Base-by-base conservation (phyloP, 1,140 invertebrate species). In the Lepidurus apus region DNA sequence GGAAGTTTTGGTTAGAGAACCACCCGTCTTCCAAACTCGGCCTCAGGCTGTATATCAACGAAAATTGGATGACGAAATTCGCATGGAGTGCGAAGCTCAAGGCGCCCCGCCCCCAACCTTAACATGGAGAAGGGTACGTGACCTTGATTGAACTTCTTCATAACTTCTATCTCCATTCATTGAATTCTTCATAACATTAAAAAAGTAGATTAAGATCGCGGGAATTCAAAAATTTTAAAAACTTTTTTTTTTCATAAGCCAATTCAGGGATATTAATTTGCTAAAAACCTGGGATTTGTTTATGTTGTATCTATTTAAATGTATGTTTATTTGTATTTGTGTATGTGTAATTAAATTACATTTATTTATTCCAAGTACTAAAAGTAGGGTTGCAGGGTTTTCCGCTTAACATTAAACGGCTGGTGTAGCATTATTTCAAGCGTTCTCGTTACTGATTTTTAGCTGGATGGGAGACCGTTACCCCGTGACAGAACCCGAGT, bases 1-100 rank as follows among this genome's bases (percentile, higher is more conserved):
- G 92, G 95, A 98, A 86, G 95, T 98, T n/a, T 87, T 97, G 81
- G 96, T 98, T 6, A 89, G 94, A 83, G 97, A 95, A 85, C 94
- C 94, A 17, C 94, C 94, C 1, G 89, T 91, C 17, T 95, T 96
- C 83, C 93, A 91, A 1, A 86, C 94, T 5, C 92, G 94, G 84
- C 94, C 94, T 1, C 92, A 95, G 83, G 88, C 90, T 21, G 89
- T 95, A 84, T 96, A 95, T 85, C 93, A 95, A 84, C 89, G 92
- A 81, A 95, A 95, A 86, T 91, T 95, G 42, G 93, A 93, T 7
- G 93, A 95, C 82, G 92, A 93, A 74, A 93, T 96, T 1, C 93
- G 95, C 84, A 95, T 98, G 91, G 91, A 93, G 81, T 98, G 96
- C 87, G 93, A 94, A 79, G 96, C 93, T 74, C 89, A 91, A 82